Percentiles rank a stretch among this genome's conserved stretches.
These are phyloP conservation scores for Zygaena filipendulae DNA, from an alignment of 2,888 invertebrate genomes.

Conservation along the genomic window DNA sequence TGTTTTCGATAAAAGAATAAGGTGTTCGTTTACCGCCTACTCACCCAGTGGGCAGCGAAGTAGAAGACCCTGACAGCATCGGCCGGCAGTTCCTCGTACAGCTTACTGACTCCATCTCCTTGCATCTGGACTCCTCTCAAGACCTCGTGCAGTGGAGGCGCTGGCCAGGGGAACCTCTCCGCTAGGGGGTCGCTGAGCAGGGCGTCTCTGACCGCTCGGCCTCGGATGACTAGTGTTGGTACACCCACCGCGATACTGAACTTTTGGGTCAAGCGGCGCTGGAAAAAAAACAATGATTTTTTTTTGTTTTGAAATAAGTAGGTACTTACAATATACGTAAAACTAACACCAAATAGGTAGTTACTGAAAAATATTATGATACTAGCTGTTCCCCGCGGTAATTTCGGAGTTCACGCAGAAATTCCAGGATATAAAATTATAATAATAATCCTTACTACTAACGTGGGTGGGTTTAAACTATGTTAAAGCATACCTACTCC, in stretches of 20 bases:
- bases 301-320: too few species aligned
- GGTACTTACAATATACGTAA: too few species aligned
- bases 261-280: slow-evolving; percentile 81
- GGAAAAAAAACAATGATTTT: slow-evolving; percentile 26
- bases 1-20: too few species aligned
- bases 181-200: slow-evolving; percentile 75
- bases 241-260: slow-evolving; percentile 82
- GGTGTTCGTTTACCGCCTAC: too few species aligned
- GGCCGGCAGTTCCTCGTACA: slow-evolving; percentile 70
- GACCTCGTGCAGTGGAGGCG: slow-evolving; percentile 72
- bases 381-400: too few species aligned
- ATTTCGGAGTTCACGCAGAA: too few species aligned
- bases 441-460: too few species aligned
- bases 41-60: slow-evolving; percentile 92
- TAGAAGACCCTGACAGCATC: slow-evolving; percentile 79
- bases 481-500: too few species aligned
- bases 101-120: slow-evolving; percentile 37
- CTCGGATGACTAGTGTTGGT: slow-evolving; percentile 80
- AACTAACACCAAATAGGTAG: too few species aligned
- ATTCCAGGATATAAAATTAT: too few species aligned
- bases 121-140: slow-evolving; percentile 58
- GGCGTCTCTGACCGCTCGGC: slow-evolving; percentile 72
- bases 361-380: too few species aligned
- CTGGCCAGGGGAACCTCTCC: slow-evolving; percentile 82
- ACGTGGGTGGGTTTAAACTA: too few species aligned